Conservation (phyloP, 30 jellyfish, hydroid and myxozoan genomes). For the Hydractinia symbiolongicarpus region DNA sequence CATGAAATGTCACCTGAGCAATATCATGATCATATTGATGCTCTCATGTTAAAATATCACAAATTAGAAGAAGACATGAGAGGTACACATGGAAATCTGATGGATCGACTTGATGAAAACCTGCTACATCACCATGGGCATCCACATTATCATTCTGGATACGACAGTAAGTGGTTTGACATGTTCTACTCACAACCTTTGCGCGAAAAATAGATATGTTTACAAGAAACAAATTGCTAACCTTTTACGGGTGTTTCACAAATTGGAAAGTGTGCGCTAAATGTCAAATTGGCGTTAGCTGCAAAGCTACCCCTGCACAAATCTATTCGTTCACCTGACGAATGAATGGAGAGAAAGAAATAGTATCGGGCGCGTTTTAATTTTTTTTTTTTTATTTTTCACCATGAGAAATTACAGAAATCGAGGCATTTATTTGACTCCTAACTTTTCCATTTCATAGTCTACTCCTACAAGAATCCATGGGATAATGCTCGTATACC, state of each 20-base stretch:
- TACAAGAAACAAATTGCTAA: too few relatives aligned
- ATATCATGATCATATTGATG: slow-evolving; percentile 83
- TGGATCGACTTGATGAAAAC: slow-evolving; percentile 30
- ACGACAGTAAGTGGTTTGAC: slow-evolving; percentile 51
- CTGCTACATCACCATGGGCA: slow-evolving; percentile 68
- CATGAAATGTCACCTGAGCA: slow-evolving; percentile 78
- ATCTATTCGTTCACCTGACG: too few relatives aligned
- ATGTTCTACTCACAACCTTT: neutral
- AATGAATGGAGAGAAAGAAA: too few relatives aligned
- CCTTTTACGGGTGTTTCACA: too few relatives aligned
- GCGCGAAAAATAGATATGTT: too few relatives aligned
- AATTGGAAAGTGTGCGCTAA: too few relatives aligned
- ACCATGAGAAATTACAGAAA: too few relatives aligned
- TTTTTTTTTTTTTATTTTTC: too few relatives aligned
- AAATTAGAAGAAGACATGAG: slow-evolving; percentile 72
- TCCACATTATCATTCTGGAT: slow-evolving; percentile 80
- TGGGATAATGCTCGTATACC: slow-evolving; percentile 89
- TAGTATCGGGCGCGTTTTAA: too few relatives aligned
- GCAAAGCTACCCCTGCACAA: too few relatives aligned
- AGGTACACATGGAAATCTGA: slow-evolving; percentile 67
- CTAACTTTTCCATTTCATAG: slow-evolving; percentile 20
- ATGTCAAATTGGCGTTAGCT: too few relatives aligned
- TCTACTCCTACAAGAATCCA: slow-evolving; percentile 80
- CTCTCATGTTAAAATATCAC: slow-evolving; percentile 62
- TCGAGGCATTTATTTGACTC: too few relatives aligned